Evolutionary conservation across 2,888 invertebrate species (phyloP), one percentile per base, ranked within the genome.

Genomic region (Biston stratarius): DNA sequence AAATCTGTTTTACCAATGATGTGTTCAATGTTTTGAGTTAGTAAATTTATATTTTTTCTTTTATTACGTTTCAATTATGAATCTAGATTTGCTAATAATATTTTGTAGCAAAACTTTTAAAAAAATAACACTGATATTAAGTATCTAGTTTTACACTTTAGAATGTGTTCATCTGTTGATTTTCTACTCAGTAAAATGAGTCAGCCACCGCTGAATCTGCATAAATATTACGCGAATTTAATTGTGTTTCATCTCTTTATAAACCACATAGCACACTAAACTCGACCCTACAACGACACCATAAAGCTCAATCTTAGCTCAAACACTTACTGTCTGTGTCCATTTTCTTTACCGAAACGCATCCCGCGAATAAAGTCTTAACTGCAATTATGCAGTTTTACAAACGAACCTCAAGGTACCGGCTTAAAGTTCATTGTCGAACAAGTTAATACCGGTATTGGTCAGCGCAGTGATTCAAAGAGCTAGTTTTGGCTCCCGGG

Each of bases 401-500:
- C 40, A 74, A 72, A 72, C 48, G 62, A 0, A 42, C 59, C 64
- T 71, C 40, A 76, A 53, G 45, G 1, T 5, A 0, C 0, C 3
- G 12, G 36, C 0, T 0, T 83, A 83, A 72, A 72, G 80, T 80
- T 72, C 10, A 49, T 52, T 82, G 81, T 83, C 2, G 70, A 34
- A 61, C 74, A 71, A 6, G 0, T 45, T 2, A 45, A 3, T 11
- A 70, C 64, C 69, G 61, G 73, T 78, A 76, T 33, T 79, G 77
- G 79, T 79, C 79, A 78, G 76, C 77, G 80, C 77, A 84, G 82
- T 83, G 87, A 84, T 87, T 86, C 84, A 83, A 86, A 84, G 85
- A 87, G 88, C 89, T 91, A 90, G 90, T 90, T 89, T 87, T 89
- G 88, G 88, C 90, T 90, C 91, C 90, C 89, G 89, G 91, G 92